These are phyloP conservation scores for Furcula furcula DNA, from an alignment of 2,888 invertebrate genomes.

Conservation along the genomic window DNA sequence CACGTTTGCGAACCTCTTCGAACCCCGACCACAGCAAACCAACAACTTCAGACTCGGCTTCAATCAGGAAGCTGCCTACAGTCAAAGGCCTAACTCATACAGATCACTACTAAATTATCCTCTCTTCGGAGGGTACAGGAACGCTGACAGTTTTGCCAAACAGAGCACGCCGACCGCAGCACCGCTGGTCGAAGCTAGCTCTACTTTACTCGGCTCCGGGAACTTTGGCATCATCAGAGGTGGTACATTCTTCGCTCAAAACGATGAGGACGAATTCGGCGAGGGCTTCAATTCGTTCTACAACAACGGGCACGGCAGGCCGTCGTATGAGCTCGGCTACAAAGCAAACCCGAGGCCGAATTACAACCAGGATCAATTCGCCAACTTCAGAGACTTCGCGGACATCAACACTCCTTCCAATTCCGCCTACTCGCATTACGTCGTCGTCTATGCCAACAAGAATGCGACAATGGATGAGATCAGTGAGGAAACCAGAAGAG, in stretches of 20 bases:
- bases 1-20: constrained; percentile 86
- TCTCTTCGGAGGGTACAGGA: constrained; percentile 63
- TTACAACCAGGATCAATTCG: constrained; percentile 91
- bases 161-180: constrained; percentile 59
- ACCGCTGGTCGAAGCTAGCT: constrained; percentile 75
- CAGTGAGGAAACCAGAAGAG: constrained; percentile 65
- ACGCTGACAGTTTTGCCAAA: constrained; percentile 62
- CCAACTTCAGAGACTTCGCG: constrained; percentile 94
- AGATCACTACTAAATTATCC: constrained; percentile 72
- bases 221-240: constrained; percentile 94
- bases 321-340: constrained; percentile 82
- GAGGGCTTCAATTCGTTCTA: constrained; percentile 83
- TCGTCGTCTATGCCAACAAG: constrained; percentile 92
- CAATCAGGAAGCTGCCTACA: constrained; percentile 83
- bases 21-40: constrained; percentile 71
- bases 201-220: constrained; percentile 89
- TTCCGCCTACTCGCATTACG: constrained; percentile 89
- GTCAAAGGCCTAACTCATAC: constrained; percentile 80
- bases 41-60: constrained; percentile 81
- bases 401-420: constrained; percentile 93
- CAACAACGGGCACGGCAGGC: constrained; percentile 87
- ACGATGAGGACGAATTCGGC: constrained; percentile 84
- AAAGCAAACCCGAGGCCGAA: constrained; percentile 88
- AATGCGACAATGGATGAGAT: constrained; percentile 84
- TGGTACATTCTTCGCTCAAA: constrained; percentile 91